Evolutionary conservation across 1,140 invertebrate species (phyloP).

Genomic region (Drosophila ficusphila): DNA sequence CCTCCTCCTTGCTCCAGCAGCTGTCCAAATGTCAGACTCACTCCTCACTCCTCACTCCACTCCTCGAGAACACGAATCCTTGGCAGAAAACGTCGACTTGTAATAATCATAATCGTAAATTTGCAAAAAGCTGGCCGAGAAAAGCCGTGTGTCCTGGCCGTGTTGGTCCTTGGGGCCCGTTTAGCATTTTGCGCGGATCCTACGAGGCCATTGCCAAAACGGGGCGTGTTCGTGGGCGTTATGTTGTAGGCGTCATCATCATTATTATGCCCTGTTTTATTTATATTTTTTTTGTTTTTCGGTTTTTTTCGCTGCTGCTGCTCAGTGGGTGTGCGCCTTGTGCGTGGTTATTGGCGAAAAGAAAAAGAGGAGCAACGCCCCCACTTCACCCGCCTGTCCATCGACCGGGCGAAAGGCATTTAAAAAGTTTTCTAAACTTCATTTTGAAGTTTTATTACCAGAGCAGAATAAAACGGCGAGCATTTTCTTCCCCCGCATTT

Average conservation of each 20-base stretch:
- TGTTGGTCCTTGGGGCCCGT: slow-evolving; percentile 73
- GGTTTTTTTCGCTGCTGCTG: background rate
- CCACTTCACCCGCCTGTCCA: slow-evolving; percentile 13
- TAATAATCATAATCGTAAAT: slow-evolving; percentile 84
- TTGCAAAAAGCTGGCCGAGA: slow-evolving; percentile 76
- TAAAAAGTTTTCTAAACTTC: slow-evolving; percentile 81
- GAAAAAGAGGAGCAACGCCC: background rate
- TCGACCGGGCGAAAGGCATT: slow-evolving; percentile 53
- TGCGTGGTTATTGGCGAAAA: slow-evolving; percentile 3
- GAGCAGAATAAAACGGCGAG: slow-evolving; percentile 28
- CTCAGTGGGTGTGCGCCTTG: slow-evolving; percentile 4
- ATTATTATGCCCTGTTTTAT: slow-evolving; percentile 70
- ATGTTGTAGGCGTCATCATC: slow-evolving; percentile 74
- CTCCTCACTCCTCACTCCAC: slow-evolving; percentile 14
- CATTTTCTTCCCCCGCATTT: slow-evolving; percentile 18
- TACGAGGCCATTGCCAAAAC: slow-evolving; percentile 14
- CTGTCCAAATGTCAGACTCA: slow-evolving; percentile 62
- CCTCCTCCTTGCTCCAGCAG: slow-evolving; percentile 41
- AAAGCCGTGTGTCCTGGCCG: slow-evolving; percentile 12
- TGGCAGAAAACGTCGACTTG: slow-evolving; percentile 71
- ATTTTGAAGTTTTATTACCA: slow-evolving; percentile 80
- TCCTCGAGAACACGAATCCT: slow-evolving; percentile 36
- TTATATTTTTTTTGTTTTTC: slow-evolving; percentile 23
- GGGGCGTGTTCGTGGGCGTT: slow-evolving; percentile 29
- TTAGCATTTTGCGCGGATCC: slow-evolving; percentile 70